Conservation (phyloP, 2,888 invertebrate species). For the Diaprepes abbreviatus region DNA sequence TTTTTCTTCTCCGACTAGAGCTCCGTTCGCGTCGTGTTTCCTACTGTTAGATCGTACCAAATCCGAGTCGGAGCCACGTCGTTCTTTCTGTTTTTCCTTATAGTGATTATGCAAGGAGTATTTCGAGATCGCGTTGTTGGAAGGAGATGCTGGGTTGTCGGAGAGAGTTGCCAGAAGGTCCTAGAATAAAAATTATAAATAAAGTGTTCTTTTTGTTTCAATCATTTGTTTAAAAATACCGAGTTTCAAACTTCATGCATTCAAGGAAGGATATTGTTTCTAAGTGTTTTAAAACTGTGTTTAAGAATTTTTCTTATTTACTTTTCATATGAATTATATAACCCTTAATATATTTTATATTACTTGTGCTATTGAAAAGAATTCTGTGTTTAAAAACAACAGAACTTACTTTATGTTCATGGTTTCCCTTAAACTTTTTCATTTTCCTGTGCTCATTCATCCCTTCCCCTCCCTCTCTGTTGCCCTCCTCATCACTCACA, state of each 20-base stretch:
- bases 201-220: too few species aligned
- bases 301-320: too few species aligned
- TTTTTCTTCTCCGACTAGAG: conserved; percentile 74
- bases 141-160: conserved; percentile 47
- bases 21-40: conserved; percentile 72
- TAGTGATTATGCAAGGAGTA: conserved; percentile 61
- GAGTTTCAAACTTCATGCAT: too few species aligned
- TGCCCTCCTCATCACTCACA: conserved; percentile 9
- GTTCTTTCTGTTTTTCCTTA: conserved; percentile 67
- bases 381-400: too few species aligned
- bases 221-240: too few species aligned
- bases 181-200: conserved; percentile 46
- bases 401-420: conserved; percentile 57
- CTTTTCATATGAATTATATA: too few species aligned
- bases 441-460: conserved; percentile 57
- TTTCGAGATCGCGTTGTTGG: conserved; percentile 56
- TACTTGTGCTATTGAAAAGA: too few species aligned
- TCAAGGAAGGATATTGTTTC: too few species aligned
- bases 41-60: conserved; percentile 59
- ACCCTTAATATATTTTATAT: too few species aligned
- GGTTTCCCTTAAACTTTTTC: conserved; percentile 62
- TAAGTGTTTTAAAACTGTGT: too few species aligned
- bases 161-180: conserved; percentile 53
- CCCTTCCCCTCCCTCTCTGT: conserved; percentile 17
- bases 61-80: conserved; percentile 71